Base-by-base conservation (phyloP, 2,797 vertebrate species). In the Mormyrops attenuatus region DNA sequence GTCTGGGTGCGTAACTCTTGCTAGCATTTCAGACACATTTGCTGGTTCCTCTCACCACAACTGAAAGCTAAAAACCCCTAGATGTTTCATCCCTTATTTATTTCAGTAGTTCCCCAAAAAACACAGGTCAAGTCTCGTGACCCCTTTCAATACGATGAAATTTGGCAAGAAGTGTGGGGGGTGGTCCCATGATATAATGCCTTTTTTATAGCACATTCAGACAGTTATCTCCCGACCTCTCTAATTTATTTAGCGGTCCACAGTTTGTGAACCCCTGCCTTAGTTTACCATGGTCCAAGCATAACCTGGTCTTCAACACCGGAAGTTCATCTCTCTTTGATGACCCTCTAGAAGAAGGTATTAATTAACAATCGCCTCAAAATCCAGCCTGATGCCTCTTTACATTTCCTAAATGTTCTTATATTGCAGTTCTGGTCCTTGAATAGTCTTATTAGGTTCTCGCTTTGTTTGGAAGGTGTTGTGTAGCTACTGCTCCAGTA, bases 281-380 rank as follows among this genome's bases (percentile, higher is more conserved):
- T 66, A 11, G 60, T 66, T 26, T 66, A 66, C 60, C 22, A 66
- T 26, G 22, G 7, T 66, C 8, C 8, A 11, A 26, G 30, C 52
- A 85, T 15, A 69, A 20, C 89, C 73, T 88, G 89, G 89, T 91
- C 92, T 30, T 22, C 22, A n/a, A 52, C 84, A 86, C 88, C 0
- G 0, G 20, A 89, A 49, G 52, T 90, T 91, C 57, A 55, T 63
- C 52, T 82, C 11, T 38, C 22, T 69, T 87, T 1, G 86, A 17
- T 86, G 22, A 22, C 47, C 22, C 3, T 22, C n/a, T 26, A 9
- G 5, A 22, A 22, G 73, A 80, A 7, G 34, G 38, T 8, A 41
- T n/a, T 38, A 17, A 80, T 66, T 66, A 11, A 30, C 26, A 30
- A 66, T 4, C 60, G 9, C 9, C 30, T 63, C 57, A 63, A 22